phyloP scores from a whole-genome alignment of 2,888 invertebrate genomes.

The Chloroclysta siterata region DNA sequence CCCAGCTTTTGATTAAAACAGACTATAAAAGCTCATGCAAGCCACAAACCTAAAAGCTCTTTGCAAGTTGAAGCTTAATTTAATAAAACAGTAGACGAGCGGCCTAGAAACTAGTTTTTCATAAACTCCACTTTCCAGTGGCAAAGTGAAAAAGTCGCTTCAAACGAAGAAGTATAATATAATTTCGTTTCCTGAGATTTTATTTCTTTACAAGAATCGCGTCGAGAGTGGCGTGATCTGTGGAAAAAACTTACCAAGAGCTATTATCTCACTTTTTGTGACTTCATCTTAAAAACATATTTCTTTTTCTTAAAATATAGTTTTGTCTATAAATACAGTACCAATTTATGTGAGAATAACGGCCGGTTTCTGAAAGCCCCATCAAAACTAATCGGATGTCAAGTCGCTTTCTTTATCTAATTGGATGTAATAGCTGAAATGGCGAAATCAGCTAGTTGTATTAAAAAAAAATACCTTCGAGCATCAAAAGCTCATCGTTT shows the following conservation, averaged over 20 bases:
- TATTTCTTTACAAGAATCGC: slow-evolving; percentile 45
- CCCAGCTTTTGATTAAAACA: slow-evolving; percentile 10
- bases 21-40: slow-evolving; percentile 11
- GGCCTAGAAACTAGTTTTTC: slow-evolving; percentile 27
- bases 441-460: no score
- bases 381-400: no score
- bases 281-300: no score
- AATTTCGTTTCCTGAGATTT: slow-evolving; percentile 45
- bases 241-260: slow-evolving; percentile 37
- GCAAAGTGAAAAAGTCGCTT: slow-evolving; percentile 37
- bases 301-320: not conserved
- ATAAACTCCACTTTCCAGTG: slow-evolving; percentile 25
- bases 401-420: no score
- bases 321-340: no score
- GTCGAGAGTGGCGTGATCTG: slow-evolving; percentile 28
- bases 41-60: slow-evolving; percentile 16
- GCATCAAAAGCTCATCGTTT: no score
- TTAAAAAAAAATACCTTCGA: no score
- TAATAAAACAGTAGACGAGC: slow-evolving; percentile 22
- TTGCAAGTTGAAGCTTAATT: slow-evolving; percentile 20
- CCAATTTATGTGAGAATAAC: no score
- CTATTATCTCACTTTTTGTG: slow-evolving; percentile 18
- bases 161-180: slow-evolving; percentile 48
- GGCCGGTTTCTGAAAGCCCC: no score
- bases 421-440: no score